phyloP scores from a whole-genome alignment of 2,888 invertebrate species.

The Harmothoe impar region DNA sequence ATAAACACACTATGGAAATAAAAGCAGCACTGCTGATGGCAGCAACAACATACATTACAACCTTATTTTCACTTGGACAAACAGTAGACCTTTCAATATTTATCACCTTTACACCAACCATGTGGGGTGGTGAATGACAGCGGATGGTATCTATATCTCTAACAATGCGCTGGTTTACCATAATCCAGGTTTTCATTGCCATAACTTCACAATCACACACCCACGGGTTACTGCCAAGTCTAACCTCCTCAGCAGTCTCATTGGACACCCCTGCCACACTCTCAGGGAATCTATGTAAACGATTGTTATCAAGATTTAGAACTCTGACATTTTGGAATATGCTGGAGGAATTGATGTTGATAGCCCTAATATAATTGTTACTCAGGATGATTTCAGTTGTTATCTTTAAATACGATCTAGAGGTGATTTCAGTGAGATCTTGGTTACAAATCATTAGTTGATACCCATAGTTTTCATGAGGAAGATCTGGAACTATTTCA shows the following conservation, averaged over 20 bases:
- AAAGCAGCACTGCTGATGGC: background rate
- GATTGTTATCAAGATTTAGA: background rate
- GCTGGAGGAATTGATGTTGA: background rate
- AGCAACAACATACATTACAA: background rate
- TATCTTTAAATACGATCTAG: background rate
- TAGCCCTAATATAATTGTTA: background rate
- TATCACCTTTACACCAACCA: background rate
- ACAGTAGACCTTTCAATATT: background rate
- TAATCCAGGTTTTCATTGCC: background rate
- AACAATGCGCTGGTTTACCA: background rate
- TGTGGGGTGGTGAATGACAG: background rate
- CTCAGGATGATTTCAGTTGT: background rate
- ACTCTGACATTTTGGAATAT: background rate
- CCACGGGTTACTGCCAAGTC: background rate
- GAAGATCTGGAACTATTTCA: background rate
- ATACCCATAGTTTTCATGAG: background rate
- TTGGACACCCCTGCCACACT: background rate
- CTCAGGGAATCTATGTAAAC: background rate
- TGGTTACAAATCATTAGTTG: background rate
- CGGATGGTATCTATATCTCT: background rate
- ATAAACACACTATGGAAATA: background rate
- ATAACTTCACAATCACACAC: background rate
- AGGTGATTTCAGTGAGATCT: background rate
- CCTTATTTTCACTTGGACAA: background rate
- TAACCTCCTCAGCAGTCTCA: background rate